phyloP scores from a whole-genome alignment of 2,888 invertebrate genomes.

The Heliconius ismenius region DNA sequence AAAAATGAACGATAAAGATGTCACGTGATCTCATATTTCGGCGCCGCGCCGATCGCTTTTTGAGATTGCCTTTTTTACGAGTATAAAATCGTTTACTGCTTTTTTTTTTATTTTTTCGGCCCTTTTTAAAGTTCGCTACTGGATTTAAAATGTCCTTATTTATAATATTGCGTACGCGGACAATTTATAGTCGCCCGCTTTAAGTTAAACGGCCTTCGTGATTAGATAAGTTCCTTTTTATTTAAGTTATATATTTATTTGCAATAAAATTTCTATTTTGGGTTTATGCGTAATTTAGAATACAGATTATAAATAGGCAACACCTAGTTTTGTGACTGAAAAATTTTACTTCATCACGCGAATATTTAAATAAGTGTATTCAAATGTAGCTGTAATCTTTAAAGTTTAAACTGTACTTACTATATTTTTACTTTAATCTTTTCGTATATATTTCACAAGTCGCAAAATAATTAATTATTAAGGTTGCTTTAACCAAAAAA shows the following conservation, averaged over 20 bases:
- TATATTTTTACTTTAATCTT: neutral
- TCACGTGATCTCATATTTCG: slow-evolving; percentile 66
- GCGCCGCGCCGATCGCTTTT: slow-evolving; percentile 53
- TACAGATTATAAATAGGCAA: slow-evolving; percentile 29
- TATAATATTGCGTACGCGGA: slow-evolving; percentile 40
- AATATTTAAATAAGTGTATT: slow-evolving; percentile 16
- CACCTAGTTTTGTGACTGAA: slow-evolving; percentile 29
- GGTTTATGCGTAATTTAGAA: slow-evolving; percentile 20
- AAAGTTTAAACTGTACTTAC: neutral
- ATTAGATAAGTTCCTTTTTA: slow-evolving; percentile 38
- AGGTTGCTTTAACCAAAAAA: neutral
- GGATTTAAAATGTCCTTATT: slow-evolving; percentile 41
- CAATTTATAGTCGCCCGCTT: slow-evolving; percentile 39
- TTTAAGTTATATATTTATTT: slow-evolving; percentile 29
- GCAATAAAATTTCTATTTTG: slow-evolving; percentile 37
- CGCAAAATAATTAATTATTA: slow-evolving; percentile 1
- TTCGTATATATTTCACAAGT: neutral
- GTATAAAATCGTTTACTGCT: slow-evolving; percentile 50
- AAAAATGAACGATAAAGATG: slow-evolving; percentile 69
- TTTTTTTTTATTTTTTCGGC: slow-evolving; percentile 42
- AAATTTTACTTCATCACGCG: slow-evolving; percentile 33
- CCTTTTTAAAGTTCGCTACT: slow-evolving; percentile 42
- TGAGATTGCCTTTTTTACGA: slow-evolving; percentile 54
- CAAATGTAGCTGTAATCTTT: neutral
- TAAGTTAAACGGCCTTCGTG: slow-evolving; percentile 36